A percentile compares a stretch with the other conserved stretches of the same genome.
Evolutionary conservation across 30 jellyfish, hydroid and myxozoan species (phyloP).

Genomic region (Turritopsis rubra): DNA sequence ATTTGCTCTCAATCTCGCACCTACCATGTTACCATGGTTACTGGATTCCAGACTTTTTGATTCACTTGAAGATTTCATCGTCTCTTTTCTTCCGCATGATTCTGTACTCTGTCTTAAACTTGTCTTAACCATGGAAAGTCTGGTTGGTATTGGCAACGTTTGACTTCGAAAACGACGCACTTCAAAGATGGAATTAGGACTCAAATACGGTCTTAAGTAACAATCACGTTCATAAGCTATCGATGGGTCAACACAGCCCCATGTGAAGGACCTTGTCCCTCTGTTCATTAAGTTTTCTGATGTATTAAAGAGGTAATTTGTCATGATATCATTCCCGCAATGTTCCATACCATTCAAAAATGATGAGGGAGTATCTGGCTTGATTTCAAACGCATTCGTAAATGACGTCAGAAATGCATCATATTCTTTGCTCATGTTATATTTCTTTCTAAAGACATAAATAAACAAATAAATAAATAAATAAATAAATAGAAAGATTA

Average conservation of each 20-base stretch:
- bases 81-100: neutral
- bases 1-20: neutral
- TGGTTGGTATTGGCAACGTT: neutral
- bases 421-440: neutral
- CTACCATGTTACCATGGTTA: neutral
- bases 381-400: neutral
- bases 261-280: neutral
- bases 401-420: neutral
- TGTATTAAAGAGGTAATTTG: neutral
- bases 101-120: neutral
- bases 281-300: neutral
- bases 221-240: neutral
- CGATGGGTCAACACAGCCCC: neutral
- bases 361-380: neutral
- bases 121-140: neutral
- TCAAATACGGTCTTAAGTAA: neutral
- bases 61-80: neutral
- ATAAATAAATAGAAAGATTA: too few relatives aligned
- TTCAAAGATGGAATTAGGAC: neutral
- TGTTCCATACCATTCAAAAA: neutral
- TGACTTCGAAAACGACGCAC: neutral
- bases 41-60: neutral
- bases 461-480: too few relatives aligned
- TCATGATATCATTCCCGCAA: neutral
- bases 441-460: neutral